Conservation (phyloP, 2,797 vertebrate genomes). For the Fratercula arctica region DNA sequence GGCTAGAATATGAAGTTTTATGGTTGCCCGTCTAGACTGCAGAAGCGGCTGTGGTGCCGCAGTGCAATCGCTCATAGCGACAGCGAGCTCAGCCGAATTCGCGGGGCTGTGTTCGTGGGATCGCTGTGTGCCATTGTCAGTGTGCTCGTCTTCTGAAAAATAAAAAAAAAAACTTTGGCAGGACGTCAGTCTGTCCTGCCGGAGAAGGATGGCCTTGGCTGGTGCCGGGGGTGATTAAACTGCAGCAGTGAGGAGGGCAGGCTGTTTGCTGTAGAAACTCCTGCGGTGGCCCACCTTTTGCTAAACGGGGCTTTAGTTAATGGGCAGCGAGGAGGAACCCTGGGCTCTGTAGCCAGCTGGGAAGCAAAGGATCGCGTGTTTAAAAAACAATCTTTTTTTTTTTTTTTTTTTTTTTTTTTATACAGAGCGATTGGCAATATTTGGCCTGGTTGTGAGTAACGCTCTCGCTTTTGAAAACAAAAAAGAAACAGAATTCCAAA, state of each 20-base stretch:
- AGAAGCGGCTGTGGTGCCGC: background rate
- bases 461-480: background rate
- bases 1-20: background rate
- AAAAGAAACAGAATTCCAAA: background rate
- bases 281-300: background rate
- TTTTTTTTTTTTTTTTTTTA: background rate
- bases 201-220: conserved; percentile 2
- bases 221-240: background rate
- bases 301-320: background rate
- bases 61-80: background rate
- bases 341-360: background rate
- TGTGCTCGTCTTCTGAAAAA: background rate
- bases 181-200: background rate
- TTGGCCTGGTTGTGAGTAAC: background rate
- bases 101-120: accelerated
- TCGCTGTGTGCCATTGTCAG: conserved; percentile 9
- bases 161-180: background rate
- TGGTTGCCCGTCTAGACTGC: background rate
- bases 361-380: background rate
- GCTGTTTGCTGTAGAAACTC: background rate
- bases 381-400: background rate
- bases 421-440: background rate
- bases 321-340: background rate
- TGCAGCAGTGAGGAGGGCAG: background rate
- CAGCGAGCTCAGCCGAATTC: background rate